phyloP scores from a whole-genome alignment of 2,797 vertebrate species.

The Hipposideros larvatus region DNA sequence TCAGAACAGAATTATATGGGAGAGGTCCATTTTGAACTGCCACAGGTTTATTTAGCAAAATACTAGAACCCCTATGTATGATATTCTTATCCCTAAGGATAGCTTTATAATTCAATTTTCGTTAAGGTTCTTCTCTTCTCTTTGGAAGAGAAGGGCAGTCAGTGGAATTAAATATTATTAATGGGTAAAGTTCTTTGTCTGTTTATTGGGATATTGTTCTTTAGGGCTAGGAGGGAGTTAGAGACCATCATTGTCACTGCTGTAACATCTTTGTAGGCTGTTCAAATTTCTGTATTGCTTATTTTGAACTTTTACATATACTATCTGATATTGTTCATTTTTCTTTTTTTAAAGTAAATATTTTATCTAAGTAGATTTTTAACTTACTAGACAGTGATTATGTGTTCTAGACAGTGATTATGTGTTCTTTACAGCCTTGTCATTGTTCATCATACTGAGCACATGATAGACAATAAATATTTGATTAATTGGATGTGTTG shows the following conservation, averaged over 20 bases:
- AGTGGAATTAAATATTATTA: slow-evolving; percentile 45
- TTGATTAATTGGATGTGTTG: slow-evolving; percentile 52
- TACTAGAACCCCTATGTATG: background rate
- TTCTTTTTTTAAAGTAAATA: background rate
- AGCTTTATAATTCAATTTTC: slow-evolving; percentile 61
- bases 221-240: background rate
- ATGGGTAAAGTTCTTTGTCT: slow-evolving; percentile 1
- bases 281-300: slow-evolving; percentile 18
- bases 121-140: background rate
- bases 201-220: slow-evolving; percentile 4
- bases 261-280: background rate
- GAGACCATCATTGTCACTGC: background rate
- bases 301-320: slow-evolving; percentile 51
- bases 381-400: slow-evolving; percentile 11
- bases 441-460: background rate
- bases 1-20: slow-evolving; percentile 46
- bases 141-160: background rate
- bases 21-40: slow-evolving; percentile 44
- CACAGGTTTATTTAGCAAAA: slow-evolving; percentile 46
- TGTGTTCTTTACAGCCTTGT: slow-evolving; percentile 39
- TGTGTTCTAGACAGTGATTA: background rate
- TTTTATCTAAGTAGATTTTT: slow-evolving; percentile 42
- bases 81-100: slow-evolving; percentile 31
- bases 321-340: slow-evolving; percentile 15
- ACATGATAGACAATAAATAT: slow-evolving; percentile 31